Percentiles rank a stretch among this genome's conserved stretches.
phyloP scores from a whole-genome alignment of 2,888 invertebrate genomes.

The Clusia tigrina region DNA sequence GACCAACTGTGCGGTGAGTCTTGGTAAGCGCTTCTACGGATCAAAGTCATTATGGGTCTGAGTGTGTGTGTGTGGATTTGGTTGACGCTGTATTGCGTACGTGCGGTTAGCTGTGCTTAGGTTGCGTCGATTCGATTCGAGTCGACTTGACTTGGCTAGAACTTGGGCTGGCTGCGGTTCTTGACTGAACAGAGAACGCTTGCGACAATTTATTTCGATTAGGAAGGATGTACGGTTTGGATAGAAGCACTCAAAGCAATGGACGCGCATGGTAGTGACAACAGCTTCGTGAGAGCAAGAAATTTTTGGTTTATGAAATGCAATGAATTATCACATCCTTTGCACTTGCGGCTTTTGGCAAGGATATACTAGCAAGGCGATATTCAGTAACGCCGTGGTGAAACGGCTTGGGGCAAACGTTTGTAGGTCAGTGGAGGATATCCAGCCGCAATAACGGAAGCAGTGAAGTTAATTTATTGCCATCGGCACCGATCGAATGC shows the following conservation, averaged over 20 bases:
- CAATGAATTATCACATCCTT: slow-evolving; percentile 27
- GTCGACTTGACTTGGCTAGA: slow-evolving; percentile 14
- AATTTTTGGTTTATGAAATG: slow-evolving; percentile 31
- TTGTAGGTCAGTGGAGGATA: slow-evolving; percentile 28
- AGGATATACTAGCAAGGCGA: slow-evolving; percentile 21
- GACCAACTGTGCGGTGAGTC: not conserved
- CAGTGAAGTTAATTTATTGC: not conserved
- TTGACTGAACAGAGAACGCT: slow-evolving; percentile 15
- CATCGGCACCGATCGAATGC: too few species aligned
- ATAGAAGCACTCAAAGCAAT: slow-evolving; percentile 9
- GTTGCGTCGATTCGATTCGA: not conserved
- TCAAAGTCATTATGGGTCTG: slow-evolving; percentile 14
- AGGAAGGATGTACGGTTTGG: slow-evolving; percentile 15
- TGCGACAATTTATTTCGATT: slow-evolving; percentile 31
- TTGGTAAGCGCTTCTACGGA: too few species aligned
- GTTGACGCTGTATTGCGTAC: slow-evolving; percentile 19
- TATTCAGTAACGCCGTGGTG: slow-evolving; percentile 9
- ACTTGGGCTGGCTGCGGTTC: slow-evolving; percentile 6
- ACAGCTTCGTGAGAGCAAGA: slow-evolving; percentile 2
- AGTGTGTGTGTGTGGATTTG: slow-evolving; percentile 21
- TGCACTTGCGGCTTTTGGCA: slow-evolving; percentile 16
- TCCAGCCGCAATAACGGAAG: not conserved
- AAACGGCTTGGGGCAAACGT: slow-evolving; percentile 1
- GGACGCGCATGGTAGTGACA: not conserved
- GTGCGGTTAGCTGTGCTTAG: not conserved